Conservation (phyloP, 2,113 vertebrate genomes). For the Sapayoa aenigma region DNA sequence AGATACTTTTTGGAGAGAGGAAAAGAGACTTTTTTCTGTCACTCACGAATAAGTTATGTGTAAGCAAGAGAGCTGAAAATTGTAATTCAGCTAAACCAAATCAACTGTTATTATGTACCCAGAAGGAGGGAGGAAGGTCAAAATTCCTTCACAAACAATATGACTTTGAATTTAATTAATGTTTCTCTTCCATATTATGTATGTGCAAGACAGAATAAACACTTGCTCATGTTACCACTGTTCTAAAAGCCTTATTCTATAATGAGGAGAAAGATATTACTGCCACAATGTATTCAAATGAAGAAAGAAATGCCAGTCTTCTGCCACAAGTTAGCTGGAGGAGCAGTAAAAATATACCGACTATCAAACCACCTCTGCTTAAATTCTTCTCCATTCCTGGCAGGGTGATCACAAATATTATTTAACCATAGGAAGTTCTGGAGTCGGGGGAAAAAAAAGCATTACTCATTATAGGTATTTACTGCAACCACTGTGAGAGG, state of each 20-base stretch:
- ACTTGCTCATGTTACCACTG: background rate
- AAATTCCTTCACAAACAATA: background rate
- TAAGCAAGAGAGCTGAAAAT: background rate
- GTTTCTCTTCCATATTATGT: background rate
- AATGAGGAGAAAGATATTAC: background rate
- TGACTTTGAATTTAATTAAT: background rate
- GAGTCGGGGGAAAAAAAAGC: too few relatives aligned
- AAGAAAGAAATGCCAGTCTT: background rate
- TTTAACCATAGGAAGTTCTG: background rate
- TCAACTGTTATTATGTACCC: background rate
- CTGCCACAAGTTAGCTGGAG: background rate
- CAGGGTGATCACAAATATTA: background rate
- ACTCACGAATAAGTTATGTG: background rate
- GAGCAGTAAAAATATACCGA: background rate
- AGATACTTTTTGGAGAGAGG: background rate
- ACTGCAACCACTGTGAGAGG: background rate
- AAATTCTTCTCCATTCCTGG: background rate
- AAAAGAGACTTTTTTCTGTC: background rate
- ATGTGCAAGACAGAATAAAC: background rate
- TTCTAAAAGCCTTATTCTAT: background rate
- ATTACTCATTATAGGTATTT: background rate
- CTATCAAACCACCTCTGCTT: background rate
- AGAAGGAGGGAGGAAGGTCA: background rate
- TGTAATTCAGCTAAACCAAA: background rate
- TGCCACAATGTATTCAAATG: background rate